Conservation (phyloP, 2,888 invertebrate species). For the Poecilus cupreus region DNA sequence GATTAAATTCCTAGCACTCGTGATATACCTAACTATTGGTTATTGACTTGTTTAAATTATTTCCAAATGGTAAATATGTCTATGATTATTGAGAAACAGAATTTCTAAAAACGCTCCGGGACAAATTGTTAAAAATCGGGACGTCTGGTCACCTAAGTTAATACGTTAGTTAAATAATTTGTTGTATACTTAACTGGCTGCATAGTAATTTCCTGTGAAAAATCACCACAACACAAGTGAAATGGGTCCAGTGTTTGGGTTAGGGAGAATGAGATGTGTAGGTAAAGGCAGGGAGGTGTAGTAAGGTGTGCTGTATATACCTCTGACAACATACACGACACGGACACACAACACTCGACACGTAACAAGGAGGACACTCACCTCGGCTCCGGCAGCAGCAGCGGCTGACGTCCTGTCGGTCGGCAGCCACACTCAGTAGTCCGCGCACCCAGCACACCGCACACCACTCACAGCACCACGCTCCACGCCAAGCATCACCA, state of each 20-base stretch:
- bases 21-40: no score
- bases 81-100: no score
- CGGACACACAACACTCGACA: neutral
- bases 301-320: neutral
- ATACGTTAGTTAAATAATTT: neutral
- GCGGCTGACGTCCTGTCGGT: neutral
- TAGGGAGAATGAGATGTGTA: neutral
- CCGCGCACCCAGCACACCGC: neutral
- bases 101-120: no score
- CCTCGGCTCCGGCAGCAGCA: slow-evolving; percentile 36
- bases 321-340: neutral
- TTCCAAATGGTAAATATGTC: no score
- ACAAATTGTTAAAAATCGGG: no score
- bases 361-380: slow-evolving; percentile 51
- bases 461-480: slow-evolving; percentile 39
- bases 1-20: no score
- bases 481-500: slow-evolving; percentile 59
- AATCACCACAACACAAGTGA: neutral
- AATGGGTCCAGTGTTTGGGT: neutral
- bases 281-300: neutral
- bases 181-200: neutral
- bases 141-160: no score
- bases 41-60: no score
- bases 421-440: neutral
- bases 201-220: neutral